Evolutionary conservation across 2,888 invertebrate species (phyloP).

Genomic region (Odontomyia ornata): DNA sequence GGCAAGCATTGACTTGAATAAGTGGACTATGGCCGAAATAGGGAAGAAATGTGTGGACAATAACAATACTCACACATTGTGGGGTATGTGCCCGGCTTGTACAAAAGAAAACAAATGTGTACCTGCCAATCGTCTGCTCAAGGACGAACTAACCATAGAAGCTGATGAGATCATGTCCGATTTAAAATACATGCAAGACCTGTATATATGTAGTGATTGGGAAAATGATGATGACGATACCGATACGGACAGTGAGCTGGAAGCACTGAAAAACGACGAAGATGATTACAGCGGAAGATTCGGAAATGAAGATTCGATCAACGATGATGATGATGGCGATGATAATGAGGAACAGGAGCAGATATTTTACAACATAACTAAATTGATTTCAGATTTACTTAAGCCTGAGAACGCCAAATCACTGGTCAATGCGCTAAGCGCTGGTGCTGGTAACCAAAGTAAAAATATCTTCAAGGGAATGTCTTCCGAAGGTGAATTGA

Average conservation of each 20-base stretch:
- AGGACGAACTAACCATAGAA: slow-evolving; percentile 58
- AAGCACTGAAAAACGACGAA: slow-evolving; percentile 38
- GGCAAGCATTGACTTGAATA: slow-evolving; percentile 43
- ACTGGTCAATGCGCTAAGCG: slow-evolving; percentile 53
- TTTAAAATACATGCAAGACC: slow-evolving; percentile 59
- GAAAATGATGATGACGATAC: slow-evolving; percentile 49
- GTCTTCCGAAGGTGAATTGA: slow-evolving; percentile 20
- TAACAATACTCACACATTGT: slow-evolving; percentile 54
- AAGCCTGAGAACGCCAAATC: slow-evolving; percentile 56
- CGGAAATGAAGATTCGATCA: slow-evolving; percentile 13
- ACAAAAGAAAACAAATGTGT: slow-evolving; percentile 56
- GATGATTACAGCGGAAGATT: slow-evolving; percentile 37
- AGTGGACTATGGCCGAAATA: slow-evolving; percentile 58
- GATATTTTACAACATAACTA: slow-evolving; percentile 57
- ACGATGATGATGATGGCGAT: slow-evolving; percentile 38
- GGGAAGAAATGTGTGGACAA: slow-evolving; percentile 55
- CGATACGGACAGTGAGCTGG: slow-evolving; percentile 48
- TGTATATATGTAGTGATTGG: slow-evolving; percentile 57
- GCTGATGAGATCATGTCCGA: slow-evolving; percentile 61
- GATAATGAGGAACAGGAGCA: slow-evolving; percentile 51
- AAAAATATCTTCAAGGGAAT: slow-evolving; percentile 44
- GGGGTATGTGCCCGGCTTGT: slow-evolving; percentile 59
- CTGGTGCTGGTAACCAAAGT: slow-evolving; percentile 48
- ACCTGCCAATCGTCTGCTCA: slow-evolving; percentile 57
- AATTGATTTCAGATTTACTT: slow-evolving; percentile 57